Base-by-base conservation (phyloP, 2,113 vertebrate species). In the Ophthalmolycus amberensis region DNA sequence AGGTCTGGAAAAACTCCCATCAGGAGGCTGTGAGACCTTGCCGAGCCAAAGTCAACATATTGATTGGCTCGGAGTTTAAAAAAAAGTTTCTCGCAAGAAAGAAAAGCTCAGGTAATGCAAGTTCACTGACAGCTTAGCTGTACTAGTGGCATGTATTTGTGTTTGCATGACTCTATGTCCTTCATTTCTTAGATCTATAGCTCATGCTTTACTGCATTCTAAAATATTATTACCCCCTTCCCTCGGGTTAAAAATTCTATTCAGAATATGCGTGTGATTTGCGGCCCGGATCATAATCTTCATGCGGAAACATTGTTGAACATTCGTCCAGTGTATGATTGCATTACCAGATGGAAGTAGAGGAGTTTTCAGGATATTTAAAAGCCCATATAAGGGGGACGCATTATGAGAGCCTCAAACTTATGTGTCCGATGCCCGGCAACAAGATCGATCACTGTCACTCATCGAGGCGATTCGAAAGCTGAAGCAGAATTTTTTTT, bases 381-480 rank as follows among this genome's bases (percentile, higher is more conserved):
- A 22, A 50, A 62, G 29, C 20, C 40, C 62, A 56, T 5, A 60
- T 16, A 40, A 72, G 59, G 29, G 6, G 14, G n/a, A 11, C 3
- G 20, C 56, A 6, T 63, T 7, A n/a, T 2, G 9, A 59, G 4
- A 44, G 25, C 27, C 59, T 71, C 16, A 1, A 22, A 60, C 20
- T 11, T 40, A 9, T 34, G 40, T 62, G 68, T 32, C 75, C 16
- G 8, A 4, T 15, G 79, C 27, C 48, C 65, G 46, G 52, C 42
- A 56, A 29, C 86, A 75, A 79, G 84, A 85, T 66, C 29, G 52
- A 86, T 82, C 59, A n/a, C 71, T 22, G 32, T 81, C 79, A 68
- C 37, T 32, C 70, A 76, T 84, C 78, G 78, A 32, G 65, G 67
- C 63, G 50, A 58, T 76, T 71, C 73, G 34, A 71, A 58, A 77